Conservation (phyloP, 2,888 invertebrate genomes). For the Diplazon laetatorius region DNA sequence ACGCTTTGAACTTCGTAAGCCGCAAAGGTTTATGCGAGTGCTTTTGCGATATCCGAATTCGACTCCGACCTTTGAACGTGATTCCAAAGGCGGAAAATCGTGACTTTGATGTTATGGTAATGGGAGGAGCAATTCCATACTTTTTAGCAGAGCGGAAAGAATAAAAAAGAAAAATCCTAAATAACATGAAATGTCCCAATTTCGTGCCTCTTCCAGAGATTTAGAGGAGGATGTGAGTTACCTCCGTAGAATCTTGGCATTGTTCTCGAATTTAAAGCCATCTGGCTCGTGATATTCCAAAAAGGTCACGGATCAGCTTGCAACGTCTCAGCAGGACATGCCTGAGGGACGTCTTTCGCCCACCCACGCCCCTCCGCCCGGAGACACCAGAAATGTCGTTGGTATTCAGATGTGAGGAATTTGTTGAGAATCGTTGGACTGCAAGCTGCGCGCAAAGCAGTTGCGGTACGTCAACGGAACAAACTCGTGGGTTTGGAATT, state of each 20-base stretch:
- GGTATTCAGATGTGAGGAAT: slow-evolving; percentile 27
- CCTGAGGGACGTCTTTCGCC: background rate
- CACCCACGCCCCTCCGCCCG: background rate
- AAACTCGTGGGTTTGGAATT: background rate
- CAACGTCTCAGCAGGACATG: slow-evolving; percentile 10
- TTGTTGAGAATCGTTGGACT: background rate
- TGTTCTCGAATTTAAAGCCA: background rate
- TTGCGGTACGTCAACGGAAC: background rate
- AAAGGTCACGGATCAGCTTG: slow-evolving; percentile 26
- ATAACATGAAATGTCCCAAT: too few species aligned
- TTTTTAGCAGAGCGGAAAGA: background rate
- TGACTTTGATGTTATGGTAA: background rate
- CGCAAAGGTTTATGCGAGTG: background rate
- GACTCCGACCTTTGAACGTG: background rate
- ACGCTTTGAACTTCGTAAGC: background rate
- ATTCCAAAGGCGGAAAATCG: background rate
- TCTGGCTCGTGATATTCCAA: background rate
- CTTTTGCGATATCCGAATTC: background rate
- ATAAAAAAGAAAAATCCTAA: too few species aligned
- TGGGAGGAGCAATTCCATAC: background rate
- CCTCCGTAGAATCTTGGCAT: too few species aligned
- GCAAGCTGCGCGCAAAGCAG: background rate
- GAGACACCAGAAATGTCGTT: slow-evolving; percentile 30
- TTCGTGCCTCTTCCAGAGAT: too few species aligned
- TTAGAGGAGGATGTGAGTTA: too few species aligned